Evolutionary conservation across 2,113 vertebrate species (phyloP).

Genomic region (Sturnira hondurensis): DNA sequence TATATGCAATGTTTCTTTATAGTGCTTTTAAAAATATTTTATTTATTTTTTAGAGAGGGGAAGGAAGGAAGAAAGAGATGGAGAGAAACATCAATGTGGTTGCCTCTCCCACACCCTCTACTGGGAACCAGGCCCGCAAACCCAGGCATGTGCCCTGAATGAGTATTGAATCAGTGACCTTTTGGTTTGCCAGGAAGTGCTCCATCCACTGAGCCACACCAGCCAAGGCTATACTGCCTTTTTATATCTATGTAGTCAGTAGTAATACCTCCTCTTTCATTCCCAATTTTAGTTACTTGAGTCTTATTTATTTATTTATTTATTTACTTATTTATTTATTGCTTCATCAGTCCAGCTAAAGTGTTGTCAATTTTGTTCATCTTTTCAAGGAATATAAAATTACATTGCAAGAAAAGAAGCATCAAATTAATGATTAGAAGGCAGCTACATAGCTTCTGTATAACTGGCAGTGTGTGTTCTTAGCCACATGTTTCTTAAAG

Average conservation of each 20-base stretch:
- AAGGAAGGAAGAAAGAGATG: no score
- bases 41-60: no score
- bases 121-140: no score
- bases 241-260: not conserved
- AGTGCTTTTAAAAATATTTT: not conserved
- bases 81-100: no score
- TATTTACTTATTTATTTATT: not conserved
- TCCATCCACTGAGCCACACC: no score
- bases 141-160: no score
- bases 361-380: not conserved
- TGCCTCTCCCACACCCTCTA: no score
- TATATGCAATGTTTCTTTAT: not conserved
- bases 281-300: slow-evolving; percentile 8
- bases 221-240: not conserved
- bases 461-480: not conserved
- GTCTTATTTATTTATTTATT: not conserved
- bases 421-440: not conserved
- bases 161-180: no score
- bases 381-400: not conserved
- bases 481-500: not conserved
- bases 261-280: not conserved
- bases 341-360: not conserved
- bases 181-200: no score
- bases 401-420: not conserved
- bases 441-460: not conserved